A percentile compares a stretch with the other conserved stretches of the same genome.
phyloP scores from a whole-genome alignment of 1,140 invertebrate species.

The Ylistrum balloti region DNA sequence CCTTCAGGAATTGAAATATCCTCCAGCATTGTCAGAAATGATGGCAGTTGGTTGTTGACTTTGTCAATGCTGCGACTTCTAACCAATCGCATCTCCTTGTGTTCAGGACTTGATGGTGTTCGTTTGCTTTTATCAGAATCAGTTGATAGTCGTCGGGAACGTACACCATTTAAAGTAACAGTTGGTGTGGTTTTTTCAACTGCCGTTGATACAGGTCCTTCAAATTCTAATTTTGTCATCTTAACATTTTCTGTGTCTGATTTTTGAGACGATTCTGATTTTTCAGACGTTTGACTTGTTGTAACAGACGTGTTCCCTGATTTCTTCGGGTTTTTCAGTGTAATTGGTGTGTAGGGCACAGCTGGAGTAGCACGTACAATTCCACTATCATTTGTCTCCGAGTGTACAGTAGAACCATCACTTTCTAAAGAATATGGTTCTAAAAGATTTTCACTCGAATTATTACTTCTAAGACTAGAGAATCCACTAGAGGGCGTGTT shows the following conservation, averaged over 20 bases:
- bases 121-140: not conserved
- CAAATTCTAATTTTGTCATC: slow-evolving; percentile 36
- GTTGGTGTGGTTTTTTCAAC: slow-evolving; percentile 12
- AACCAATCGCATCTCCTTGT: not conserved
- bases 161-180: not conserved
- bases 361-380: slow-evolving; percentile 16
- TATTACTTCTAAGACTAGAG: slow-evolving; percentile 18
- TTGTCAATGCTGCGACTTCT: slow-evolving; percentile 4
- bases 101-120: slow-evolving; percentile 8
- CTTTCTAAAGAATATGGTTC: not conserved
- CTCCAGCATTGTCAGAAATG: slow-evolving; percentile 60
- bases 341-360: not conserved
- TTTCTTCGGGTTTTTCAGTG: slow-evolving; percentile 23
- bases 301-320: not conserved
- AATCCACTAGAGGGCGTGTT: not conserved
- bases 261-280: not conserved
- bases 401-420: not conserved
- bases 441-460: not conserved
- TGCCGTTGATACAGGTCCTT: slow-evolving; percentile 3
- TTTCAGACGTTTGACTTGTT: not conserved
- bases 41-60: slow-evolving; percentile 60
- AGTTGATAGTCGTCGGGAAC: not conserved
- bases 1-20: slow-evolving; percentile 82
- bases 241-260: not conserved
- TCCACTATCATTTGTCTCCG: not conserved